phyloP scores from a whole-genome alignment of 2,888 invertebrate genomes.

The Coecobrya sp. region DNA sequence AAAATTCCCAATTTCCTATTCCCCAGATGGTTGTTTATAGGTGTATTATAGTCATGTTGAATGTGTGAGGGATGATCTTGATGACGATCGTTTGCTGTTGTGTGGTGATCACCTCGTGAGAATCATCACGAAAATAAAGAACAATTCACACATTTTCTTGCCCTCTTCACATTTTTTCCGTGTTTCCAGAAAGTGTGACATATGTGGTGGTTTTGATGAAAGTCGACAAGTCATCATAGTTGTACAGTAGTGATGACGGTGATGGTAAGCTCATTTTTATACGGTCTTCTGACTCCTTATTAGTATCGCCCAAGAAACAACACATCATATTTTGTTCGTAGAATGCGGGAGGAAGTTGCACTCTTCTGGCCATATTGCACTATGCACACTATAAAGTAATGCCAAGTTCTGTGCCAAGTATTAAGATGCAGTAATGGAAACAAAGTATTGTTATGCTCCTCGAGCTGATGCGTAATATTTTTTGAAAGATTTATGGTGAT shows the following conservation, averaged over 20 bases:
- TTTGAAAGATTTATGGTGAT: conserved; percentile 62
- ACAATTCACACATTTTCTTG: conserved; percentile 50
- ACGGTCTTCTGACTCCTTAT: not conserved
- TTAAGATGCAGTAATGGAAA: too few species aligned
- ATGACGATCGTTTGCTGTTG: not conserved
- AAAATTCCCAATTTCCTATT: conserved; percentile 75
- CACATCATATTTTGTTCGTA: not conserved
- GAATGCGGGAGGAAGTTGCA: not conserved
- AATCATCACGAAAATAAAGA: conserved; percentile 45
- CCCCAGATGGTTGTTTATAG: conserved; percentile 68
- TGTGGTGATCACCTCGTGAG: conserved; percentile 33
- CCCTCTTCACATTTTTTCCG: not conserved
- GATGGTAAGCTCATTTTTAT: not conserved
- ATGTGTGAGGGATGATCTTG: conserved; percentile 39
- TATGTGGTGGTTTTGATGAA: conserved; percentile 3
- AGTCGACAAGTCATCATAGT: conserved; percentile 41
- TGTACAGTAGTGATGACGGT: too few species aligned
- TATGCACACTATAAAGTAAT: too few species aligned
- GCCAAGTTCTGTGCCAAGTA: too few species aligned
- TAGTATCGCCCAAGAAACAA: not conserved
- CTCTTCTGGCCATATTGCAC: not conserved
- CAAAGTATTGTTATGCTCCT: not conserved
- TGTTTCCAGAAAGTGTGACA: conserved; percentile 22
- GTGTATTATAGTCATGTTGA: conserved; percentile 68
- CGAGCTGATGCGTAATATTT: not conserved